phyloP scores from a whole-genome alignment of 2,888 invertebrate genomes.

The Patella depressa region DNA sequence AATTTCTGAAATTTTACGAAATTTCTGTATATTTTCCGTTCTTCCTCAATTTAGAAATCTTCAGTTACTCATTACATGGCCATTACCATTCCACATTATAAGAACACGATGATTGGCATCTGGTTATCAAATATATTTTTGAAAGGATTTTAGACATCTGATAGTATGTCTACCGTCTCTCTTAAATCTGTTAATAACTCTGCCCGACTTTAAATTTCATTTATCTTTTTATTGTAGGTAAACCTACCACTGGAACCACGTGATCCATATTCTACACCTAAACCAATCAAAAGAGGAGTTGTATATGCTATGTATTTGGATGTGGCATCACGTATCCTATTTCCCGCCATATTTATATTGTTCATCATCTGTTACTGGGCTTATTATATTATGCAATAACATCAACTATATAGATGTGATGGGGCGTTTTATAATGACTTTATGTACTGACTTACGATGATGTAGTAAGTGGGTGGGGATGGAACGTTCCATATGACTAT shows the following conservation, averaged over 20 bases:
- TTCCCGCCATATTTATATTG: constrained; percentile 55
- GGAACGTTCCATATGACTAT: too few species aligned
- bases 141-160: not conserved
- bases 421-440: too few species aligned
- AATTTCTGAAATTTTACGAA: too few species aligned
- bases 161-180: not conserved
- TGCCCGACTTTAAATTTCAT: too few species aligned
- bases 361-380: constrained; percentile 63
- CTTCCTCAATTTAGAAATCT: not conserved
- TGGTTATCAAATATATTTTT: not conserved
- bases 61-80: too few species aligned
- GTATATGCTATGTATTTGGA: constrained; percentile 58
- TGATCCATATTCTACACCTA: constrained; percentile 24
- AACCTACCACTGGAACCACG: too few species aligned
- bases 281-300: constrained; percentile 37
- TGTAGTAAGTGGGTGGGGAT: too few species aligned
- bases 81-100: not conserved
- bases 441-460: too few species aligned
- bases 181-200: not conserved
- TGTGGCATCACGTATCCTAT: constrained; percentile 55
- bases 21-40: not conserved
- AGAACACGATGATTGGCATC: not conserved
- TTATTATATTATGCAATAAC: constrained; percentile 43
- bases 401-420: not conserved
- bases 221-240: too few species aligned